Evolutionary conservation across 2,888 invertebrate species (phyloP).

Genomic region (Nomada hirtipes): DNA sequence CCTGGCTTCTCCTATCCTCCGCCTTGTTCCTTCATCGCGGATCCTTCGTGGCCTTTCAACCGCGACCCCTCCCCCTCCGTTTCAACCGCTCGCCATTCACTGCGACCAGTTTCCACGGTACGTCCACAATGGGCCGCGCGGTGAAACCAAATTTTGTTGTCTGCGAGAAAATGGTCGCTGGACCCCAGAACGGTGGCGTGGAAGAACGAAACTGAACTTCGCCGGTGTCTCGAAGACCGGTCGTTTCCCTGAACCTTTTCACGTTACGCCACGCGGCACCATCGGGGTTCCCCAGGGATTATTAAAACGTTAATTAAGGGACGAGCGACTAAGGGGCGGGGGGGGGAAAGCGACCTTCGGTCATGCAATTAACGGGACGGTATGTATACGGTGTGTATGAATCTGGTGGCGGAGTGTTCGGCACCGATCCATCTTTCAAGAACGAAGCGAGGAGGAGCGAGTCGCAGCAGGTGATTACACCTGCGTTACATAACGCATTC

Average conservation of each 20-base stretch:
- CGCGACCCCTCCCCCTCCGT: slow-evolving; percentile 46
- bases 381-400: slow-evolving; percentile 22
- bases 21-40: slow-evolving; percentile 34
- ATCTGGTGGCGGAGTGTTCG: slow-evolving; percentile 51
- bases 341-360: slow-evolving; percentile 64
- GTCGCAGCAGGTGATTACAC: slow-evolving; percentile 72
- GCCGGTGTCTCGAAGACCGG: background rate
- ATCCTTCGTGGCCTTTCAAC: slow-evolving; percentile 32
- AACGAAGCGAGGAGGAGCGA: slow-evolving; percentile 53
- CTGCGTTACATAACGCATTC: slow-evolving; percentile 73
- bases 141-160: slow-evolving; percentile 25
- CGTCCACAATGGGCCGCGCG: slow-evolving; percentile 8
- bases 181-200: background rate
- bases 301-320: slow-evolving; percentile 72
- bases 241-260: slow-evolving; percentile 8
- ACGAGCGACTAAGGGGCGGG: slow-evolving; percentile 32
- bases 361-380: slow-evolving; percentile 65
- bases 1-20: slow-evolving; percentile 35
- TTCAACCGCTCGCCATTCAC: slow-evolving; percentile 24
- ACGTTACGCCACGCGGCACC: background rate
- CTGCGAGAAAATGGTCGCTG: slow-evolving; percentile 27
- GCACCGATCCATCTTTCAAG: slow-evolving; percentile 57
- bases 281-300: slow-evolving; percentile 45
- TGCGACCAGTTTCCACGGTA: slow-evolving; percentile 20
- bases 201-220: background rate